Conservation (phyloP, 2,113 vertebrate species). For the Isichthys henryi region DNA sequence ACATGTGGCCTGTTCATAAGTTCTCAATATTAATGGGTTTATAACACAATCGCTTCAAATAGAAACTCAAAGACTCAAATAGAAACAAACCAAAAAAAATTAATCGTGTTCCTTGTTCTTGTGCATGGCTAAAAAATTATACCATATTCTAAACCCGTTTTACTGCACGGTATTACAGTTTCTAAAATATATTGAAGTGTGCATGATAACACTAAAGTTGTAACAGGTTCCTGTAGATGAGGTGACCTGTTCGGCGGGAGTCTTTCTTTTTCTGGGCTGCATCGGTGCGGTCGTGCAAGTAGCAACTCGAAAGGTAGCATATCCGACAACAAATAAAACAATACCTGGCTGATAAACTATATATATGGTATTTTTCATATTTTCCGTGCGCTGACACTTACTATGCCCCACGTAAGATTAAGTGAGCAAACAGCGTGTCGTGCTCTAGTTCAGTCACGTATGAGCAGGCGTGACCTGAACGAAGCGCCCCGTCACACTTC, state of each 20-base stretch:
- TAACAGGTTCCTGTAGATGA: not conserved
- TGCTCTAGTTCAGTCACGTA: slow-evolving; percentile 18
- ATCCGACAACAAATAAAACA: not conserved
- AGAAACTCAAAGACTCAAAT: not conserved
- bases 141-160: not conserved
- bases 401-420: not conserved
- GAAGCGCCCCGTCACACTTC: slow-evolving; percentile 35
- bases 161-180: not conserved
- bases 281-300: not conserved
- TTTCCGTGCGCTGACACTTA: not conserved
- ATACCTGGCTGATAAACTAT: too few species aligned
- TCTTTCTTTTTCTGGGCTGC: not conserved
- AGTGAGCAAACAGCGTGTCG: slow-evolving; percentile 2
- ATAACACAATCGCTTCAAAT: not conserved
- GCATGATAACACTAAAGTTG: not conserved
- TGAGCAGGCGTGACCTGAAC: slow-evolving; percentile 35
- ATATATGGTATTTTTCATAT: not conserved
- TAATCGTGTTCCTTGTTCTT: not conserved
- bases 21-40: not conserved
- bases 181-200: not conserved
- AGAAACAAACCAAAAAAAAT: not conserved
- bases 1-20: not conserved
- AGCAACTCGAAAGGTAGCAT: not conserved
- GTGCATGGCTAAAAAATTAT: not conserved
- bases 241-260: not conserved